Percentiles rank a stretch among this genome's conserved stretches.
Evolutionary conservation across 1,140 invertebrate species (phyloP).

Genomic region (Adelges cooleyi): DNA sequence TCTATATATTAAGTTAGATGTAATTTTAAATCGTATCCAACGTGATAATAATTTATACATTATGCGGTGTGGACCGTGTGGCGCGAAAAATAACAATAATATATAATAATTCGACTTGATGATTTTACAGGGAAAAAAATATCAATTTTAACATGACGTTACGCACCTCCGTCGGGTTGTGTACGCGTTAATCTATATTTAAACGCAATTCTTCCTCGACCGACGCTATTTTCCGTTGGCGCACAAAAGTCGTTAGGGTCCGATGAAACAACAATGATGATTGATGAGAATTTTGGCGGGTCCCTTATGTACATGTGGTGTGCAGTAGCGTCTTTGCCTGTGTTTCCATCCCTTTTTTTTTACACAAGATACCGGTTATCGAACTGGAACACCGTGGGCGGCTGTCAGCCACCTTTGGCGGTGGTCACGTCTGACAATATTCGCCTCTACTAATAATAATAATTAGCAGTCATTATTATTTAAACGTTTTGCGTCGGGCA

Average conservation of each 20-base stretch:
- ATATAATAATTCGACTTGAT: too few relatives aligned
- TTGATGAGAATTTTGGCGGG: conserved; percentile 2
- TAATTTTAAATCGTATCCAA: too few relatives aligned
- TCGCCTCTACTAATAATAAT: too few relatives aligned
- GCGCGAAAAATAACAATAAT: too few relatives aligned
- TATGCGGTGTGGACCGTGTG: too few relatives aligned
- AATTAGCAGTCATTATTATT: conserved; percentile 14
- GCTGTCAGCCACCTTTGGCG: conserved; percentile 1
- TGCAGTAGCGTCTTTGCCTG: too few relatives aligned
- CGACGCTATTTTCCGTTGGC: neutral
- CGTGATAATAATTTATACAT: too few relatives aligned
- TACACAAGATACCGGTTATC: neutral
- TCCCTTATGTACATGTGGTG: conserved; percentile 21
- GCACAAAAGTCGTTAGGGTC: conserved; percentile 20
- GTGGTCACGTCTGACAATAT: conserved; percentile 4
- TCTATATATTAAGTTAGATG: too few relatives aligned
- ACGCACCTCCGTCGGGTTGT: neutral
- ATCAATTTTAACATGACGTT: neutral
- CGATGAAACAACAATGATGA: conserved; percentile 27
- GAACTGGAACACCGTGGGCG: neutral
- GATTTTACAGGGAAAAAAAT: too few relatives aligned
- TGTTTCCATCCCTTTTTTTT: neutral
- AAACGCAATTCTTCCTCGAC: conserved; percentile 9
- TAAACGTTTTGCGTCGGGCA: conserved; percentile 2
- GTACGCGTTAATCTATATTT: conserved; percentile 24